Conservation (phyloP, 1,140 invertebrate species). For the Drosophila malerkotliana region DNA sequence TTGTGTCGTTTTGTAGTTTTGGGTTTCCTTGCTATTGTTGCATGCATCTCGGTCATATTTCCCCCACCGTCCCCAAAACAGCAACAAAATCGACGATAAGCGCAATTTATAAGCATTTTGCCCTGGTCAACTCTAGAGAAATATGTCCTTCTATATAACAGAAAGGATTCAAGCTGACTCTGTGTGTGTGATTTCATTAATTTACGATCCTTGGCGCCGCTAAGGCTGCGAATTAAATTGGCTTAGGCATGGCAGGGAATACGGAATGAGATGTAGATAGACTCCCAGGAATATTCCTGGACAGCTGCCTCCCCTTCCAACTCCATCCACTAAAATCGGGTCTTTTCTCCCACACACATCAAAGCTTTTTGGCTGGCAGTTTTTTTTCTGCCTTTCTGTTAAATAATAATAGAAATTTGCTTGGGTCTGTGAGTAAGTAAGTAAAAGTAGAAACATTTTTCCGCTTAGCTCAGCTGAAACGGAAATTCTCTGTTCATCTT, state of each 20-base stretch:
- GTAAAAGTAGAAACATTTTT: conserved; percentile 78
- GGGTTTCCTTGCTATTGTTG: conserved; percentile 31
- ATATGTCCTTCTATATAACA: conserved; percentile 45
- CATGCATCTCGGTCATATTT: conserved; percentile 75
- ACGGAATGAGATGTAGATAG: conserved; percentile 52
- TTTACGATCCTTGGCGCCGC: conserved; percentile 70
- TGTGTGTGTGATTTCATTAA: conserved; percentile 75
- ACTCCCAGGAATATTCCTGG: conserved; percentile 17
- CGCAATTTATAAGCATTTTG: conserved; percentile 69
- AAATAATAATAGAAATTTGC: conserved; percentile 76
- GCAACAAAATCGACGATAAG: conserved; percentile 69
- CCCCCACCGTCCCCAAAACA: conserved; percentile 7
- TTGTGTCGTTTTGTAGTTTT: conserved; percentile 30
- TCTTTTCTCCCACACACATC: conserved; percentile 48
- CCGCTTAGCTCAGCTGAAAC: conserved; percentile 80
- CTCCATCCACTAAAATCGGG: conserved; percentile 10
- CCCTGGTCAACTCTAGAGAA: conserved; percentile 52
- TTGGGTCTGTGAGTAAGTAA: conserved; percentile 56
- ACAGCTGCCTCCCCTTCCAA: conserved; percentile 11
- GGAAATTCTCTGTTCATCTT: conserved; percentile 66
- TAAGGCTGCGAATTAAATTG: conserved; percentile 72
- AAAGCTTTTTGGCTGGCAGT: conserved; percentile 42
- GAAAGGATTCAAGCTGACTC: conserved; percentile 65
- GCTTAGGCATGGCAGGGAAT: conserved; percentile 58
- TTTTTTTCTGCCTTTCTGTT: conserved; percentile 51